These are phyloP conservation scores for Carassius auratus DNA, from an alignment of 2,113 vertebrate genomes.

Conservation along the genomic window DNA sequence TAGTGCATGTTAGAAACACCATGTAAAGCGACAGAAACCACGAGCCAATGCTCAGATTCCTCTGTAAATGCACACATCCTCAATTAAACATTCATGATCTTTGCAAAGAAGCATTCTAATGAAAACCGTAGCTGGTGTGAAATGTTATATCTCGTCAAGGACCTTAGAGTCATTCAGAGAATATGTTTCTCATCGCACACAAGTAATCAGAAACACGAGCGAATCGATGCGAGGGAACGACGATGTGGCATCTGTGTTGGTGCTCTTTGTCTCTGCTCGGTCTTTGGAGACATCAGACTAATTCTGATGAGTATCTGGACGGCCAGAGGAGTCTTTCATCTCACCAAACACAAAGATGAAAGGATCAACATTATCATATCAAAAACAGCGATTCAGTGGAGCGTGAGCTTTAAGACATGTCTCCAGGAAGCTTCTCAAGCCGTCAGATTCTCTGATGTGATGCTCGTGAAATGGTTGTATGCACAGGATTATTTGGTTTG, in stretches of 20 bases:
- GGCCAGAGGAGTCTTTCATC: slow-evolving; percentile 69
- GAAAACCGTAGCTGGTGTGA: slow-evolving; percentile 62
- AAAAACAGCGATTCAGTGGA: slow-evolving; percentile 9
- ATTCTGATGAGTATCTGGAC: slow-evolving; percentile 67
- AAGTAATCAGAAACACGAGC: slow-evolving; percentile 70
- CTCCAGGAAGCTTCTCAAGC: not conserved
- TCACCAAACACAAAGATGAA: slow-evolving; percentile 64
- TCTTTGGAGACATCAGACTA: slow-evolving; percentile 67
- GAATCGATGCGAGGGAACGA: slow-evolving; percentile 69
- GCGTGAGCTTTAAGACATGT: slow-evolving; percentile 27
- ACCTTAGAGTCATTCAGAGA: slow-evolving; percentile 67
- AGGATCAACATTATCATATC: slow-evolving; percentile 51
- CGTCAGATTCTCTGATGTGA: not conserved
- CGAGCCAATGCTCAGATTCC: not conserved
- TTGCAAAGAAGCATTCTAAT: slow-evolving; percentile 57
- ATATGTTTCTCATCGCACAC: slow-evolving; percentile 59
- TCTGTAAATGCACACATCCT: not conserved
- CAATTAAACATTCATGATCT: not conserved
- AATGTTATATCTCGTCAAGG: slow-evolving; percentile 68
- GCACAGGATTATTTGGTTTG: not conserved
- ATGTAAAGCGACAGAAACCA: not conserved
- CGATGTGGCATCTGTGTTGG: slow-evolving; percentile 52
- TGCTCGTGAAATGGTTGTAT: not conserved
- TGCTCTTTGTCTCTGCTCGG: slow-evolving; percentile 61
- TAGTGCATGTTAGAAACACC: not conserved